Percentiles rank a stretch among this genome's conserved stretches.
Evolutionary conservation across 1,140 invertebrate genomes (phyloP).

Genomic region (Teleogryllus occipitalis): DNA sequence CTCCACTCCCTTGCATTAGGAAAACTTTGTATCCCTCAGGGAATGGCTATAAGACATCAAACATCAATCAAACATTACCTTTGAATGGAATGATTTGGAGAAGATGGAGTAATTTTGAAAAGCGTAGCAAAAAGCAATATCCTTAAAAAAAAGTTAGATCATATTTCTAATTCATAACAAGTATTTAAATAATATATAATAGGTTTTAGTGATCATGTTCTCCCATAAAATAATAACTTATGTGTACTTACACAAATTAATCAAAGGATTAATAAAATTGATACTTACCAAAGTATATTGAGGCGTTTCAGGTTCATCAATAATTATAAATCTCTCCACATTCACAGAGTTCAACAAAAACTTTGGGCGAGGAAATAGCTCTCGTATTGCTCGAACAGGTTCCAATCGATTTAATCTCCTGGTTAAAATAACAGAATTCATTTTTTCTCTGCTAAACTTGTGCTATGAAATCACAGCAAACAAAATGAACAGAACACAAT

Average conservation of each 20-base stretch:
- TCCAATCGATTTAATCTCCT: slow-evolving; percentile 65
- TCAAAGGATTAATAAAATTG: slow-evolving; percentile 12
- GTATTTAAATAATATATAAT: too few species aligned
- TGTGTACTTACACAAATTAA: background rate
- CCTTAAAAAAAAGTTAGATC: too few species aligned
- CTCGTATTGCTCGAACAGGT: slow-evolving; percentile 51
- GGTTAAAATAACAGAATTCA: background rate
- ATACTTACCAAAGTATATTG: slow-evolving; percentile 47
- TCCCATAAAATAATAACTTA: too few species aligned
- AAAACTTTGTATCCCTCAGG: slow-evolving; percentile 69
- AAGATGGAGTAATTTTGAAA: background rate
- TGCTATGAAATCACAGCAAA: too few species aligned
- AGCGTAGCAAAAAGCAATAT: too few species aligned
- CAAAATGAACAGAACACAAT: too few species aligned
- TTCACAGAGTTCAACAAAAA: slow-evolving; percentile 45
- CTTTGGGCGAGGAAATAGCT: slow-evolving; percentile 48
- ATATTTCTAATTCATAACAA: too few species aligned
- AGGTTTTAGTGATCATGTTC: too few species aligned
- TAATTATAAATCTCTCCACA: slow-evolving; percentile 56
- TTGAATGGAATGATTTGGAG: background rate
- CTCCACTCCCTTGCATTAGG: slow-evolving; percentile 54
- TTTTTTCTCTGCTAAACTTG: too few species aligned
- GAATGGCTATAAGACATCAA: slow-evolving; percentile 43
- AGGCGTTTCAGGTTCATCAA: slow-evolving; percentile 52
- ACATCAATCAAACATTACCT: slow-evolving; percentile 15